phyloP scores from a whole-genome alignment of 2,113 vertebrate genomes.

The Entomyzon cyanotis region DNA sequence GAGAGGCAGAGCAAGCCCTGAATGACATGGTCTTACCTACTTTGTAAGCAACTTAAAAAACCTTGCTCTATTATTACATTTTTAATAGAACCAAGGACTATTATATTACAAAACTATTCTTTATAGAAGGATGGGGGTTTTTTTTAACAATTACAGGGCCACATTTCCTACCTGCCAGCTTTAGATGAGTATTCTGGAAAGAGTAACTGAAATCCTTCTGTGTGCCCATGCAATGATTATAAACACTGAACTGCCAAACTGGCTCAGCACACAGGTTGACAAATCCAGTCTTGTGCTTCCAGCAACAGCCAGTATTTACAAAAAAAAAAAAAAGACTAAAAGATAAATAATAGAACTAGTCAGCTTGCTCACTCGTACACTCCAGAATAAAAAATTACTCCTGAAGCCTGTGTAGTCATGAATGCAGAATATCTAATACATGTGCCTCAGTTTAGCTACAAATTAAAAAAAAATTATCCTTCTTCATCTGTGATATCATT shows the following conservation, averaged over 20 bases:
- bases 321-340: neutral
- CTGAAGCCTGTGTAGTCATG: neutral
- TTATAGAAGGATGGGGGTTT: neutral
- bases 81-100: neutral
- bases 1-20: neutral
- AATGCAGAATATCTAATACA: neutral
- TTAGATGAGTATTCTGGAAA: neutral
- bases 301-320: neutral
- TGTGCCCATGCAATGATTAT: neutral
- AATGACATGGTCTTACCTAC: neutral
- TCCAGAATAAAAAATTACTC: neutral
- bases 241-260: neutral
- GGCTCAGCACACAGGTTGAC: neutral
- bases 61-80: neutral
- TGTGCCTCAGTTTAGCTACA: neutral
- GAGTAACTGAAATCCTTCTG: neutral
- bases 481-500: neutral
- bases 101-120: neutral
- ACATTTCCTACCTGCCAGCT: neutral
- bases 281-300: neutral
- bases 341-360: neutral
- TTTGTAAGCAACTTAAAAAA: neutral
- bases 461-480: neutral
- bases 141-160: neutral
- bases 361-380: neutral